Evolutionary conservation across 1,140 invertebrate genomes (phyloP), one percentile per base, ranked within the genome.

Genomic region (Bombyx mandarina): DNA sequence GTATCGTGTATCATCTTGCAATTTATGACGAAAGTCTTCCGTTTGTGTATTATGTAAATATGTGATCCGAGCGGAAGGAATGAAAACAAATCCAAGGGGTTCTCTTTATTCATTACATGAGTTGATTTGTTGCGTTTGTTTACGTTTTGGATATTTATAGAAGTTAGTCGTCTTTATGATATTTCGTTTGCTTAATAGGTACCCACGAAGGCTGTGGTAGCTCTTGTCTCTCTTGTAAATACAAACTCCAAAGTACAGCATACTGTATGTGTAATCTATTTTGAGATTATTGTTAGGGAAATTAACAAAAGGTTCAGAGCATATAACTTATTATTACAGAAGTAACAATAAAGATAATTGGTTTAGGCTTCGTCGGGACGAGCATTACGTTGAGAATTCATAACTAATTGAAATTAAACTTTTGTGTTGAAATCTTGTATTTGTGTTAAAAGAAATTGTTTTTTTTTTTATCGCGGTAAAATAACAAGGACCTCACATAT

Each of bases 31-130:
- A 58, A 79, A 67, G 65, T 67, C 69, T 80, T 79, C 77, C 71
- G 66, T 65, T 65, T 71, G 67, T 73, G 70, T 35, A 35, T 3
- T 78, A 82, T 84, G 79, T 75, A 82, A 84, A 82, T 78, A 81
- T 61, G 56, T 58, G 65, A 63, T 63, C 69, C 61, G 75, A 73
- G 69, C 71, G 73, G 72, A 79, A 79, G 67, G 62, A 77, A 79
- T 73, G 73, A 73, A 81, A 82, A 80, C 71, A 79, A 81, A 81
- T 82, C 73, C 72, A 69, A 18, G 53, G 60, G 61, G 54, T 71
- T 60, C 67, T 62, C 60, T 65, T 66, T 74, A 69, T 71, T 67
- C 69, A 62, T 67, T 69, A 63, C 54, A 60, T 45, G 55, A 57
- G 43, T 52, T 35, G 26, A 35, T 35, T 35, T 35, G 26, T 35